Evolutionary conservation across 1,140 invertebrate species (phyloP), one percentile per base, ranked within the genome.

Genomic region (Brachionus plicatilis): DNA sequence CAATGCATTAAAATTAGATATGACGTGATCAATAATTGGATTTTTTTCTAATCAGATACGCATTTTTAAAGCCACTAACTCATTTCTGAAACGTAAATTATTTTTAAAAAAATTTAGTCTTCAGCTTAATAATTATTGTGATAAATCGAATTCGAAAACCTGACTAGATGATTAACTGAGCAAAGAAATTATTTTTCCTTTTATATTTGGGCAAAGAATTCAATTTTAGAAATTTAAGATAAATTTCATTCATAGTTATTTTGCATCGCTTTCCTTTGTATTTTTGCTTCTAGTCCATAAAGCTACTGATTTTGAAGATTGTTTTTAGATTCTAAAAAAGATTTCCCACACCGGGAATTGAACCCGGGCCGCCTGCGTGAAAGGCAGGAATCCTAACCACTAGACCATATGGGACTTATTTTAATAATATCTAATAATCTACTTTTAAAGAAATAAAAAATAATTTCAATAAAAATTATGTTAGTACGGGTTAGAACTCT

Each of bases 351-450:
- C 66, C 66, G 66, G 66, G 66, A 70, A 70, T 70, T 41, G 66
- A 70, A 70, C 66, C 66, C 66, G 66, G 66, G 66, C 66, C 66
- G 66, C 66, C 66, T 70, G 66, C 66, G 66, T 70, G 66, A 70
- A 70, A 70, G 66, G 66, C 66, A 70, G 37, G 66, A 70, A 70
- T 70, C 66, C 66, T 70, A 70, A 70, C 66, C 66, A 70, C 66
- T 70, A 70, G 66, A 70, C 66, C 66, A 70, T 70, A 70, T 70
- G 66, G 66, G 66, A 70, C 3, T 6, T 47, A 2, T 3, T 47
- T 37, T 37, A 37, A 37, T 37, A 37, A 7, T 6, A 37, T 37
- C 3, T 6, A 37, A 7, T 37, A 37, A 37, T 37, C 33, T 37
- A 37, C 33, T 37, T 37, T 37, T 37, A 37, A 7, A 37, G 3